Percentiles rank a stretch among this genome's conserved stretches.
phyloP scores from a whole-genome alignment of 2,797 vertebrate species.

The Lycodopsis pacificus region DNA sequence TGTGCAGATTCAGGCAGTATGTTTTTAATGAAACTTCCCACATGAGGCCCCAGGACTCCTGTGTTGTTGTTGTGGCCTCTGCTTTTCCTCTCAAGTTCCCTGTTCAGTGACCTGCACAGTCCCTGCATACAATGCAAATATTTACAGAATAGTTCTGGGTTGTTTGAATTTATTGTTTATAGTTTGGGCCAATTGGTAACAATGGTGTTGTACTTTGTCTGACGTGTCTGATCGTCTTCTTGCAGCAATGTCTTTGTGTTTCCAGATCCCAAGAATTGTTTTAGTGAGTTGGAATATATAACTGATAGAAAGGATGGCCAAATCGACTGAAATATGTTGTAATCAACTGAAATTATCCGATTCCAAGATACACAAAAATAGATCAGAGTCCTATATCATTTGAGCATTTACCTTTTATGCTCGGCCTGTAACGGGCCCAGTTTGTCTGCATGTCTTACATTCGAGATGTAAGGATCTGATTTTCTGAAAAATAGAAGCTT shows the following conservation, averaged over 20 bases:
- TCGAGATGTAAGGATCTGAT: not conserved
- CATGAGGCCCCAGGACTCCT: conserved; percentile 6
- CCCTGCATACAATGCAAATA: conserved; percentile 36
- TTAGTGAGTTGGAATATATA: not conserved
- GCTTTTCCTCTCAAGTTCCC: conserved; percentile 18
- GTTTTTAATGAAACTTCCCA: conserved; percentile 42
- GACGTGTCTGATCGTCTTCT: not conserved
- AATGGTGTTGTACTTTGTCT: conserved; percentile 1
- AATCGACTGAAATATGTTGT: not conserved
- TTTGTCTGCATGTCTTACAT: not conserved
- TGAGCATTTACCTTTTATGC: not conserved
- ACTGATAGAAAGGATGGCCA: not conserved
- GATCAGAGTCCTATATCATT: not conserved
- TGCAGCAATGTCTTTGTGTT: not conserved
- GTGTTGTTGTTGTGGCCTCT: conserved; percentile 27
- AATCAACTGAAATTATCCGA: not conserved
- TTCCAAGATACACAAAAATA: not conserved
- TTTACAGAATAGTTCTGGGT: conserved; percentile 8
- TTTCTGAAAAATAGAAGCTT: not conserved
- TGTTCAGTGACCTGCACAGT: not conserved
- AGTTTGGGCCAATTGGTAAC: not conserved
- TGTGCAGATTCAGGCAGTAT: conserved; percentile 30
- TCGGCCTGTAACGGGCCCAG: not conserved
- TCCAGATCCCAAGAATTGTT: not conserved
- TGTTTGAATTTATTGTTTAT: not conserved